These are phyloP conservation scores for Falco rusticolus DNA, from an alignment of 2,797 vertebrate genomes.

Conservation along the genomic window DNA sequence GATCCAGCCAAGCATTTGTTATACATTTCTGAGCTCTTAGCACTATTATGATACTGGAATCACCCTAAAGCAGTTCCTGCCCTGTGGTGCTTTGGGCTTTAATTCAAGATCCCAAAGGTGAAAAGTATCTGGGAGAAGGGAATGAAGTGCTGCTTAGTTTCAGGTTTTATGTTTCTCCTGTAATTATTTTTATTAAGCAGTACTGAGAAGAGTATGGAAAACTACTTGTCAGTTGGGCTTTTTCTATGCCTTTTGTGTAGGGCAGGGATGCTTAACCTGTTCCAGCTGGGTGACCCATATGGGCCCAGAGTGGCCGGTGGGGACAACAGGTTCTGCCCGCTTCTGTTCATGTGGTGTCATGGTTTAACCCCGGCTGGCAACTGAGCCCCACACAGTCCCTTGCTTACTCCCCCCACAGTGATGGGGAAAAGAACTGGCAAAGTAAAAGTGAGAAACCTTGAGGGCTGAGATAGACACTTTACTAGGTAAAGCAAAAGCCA, in stretches of 20 bases:
- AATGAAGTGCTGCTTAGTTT: not conserved
- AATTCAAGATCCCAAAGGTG: not conserved
- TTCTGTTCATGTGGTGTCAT: not conserved
- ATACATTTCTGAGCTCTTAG: not conserved
- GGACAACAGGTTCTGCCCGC: not conserved
- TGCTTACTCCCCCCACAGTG: too few relatives aligned
- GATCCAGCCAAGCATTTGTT: slow-evolving; percentile 24
- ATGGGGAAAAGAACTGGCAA: too few relatives aligned
- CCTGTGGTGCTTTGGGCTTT: not conserved
- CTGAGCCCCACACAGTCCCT: too few relatives aligned
- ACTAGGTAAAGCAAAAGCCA: too few relatives aligned
- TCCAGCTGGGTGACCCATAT: not conserved
- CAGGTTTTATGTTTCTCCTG: not conserved
- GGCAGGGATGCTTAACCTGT: not conserved
- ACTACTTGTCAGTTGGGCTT: not conserved
- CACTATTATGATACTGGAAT: not conserved
- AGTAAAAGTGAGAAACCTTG: too few relatives aligned
- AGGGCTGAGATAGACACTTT: too few relatives aligned
- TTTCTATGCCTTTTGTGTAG: not conserved
- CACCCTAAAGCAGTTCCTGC: not conserved
- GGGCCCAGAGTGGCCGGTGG: not conserved
- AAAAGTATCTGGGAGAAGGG: not conserved
- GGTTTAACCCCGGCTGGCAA: too few relatives aligned
- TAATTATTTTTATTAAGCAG: not conserved
- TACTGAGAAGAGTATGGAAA: not conserved